Evolutionary conservation across 2,113 vertebrate genomes (phyloP).

Genomic region (Chaetodon auriga): DNA sequence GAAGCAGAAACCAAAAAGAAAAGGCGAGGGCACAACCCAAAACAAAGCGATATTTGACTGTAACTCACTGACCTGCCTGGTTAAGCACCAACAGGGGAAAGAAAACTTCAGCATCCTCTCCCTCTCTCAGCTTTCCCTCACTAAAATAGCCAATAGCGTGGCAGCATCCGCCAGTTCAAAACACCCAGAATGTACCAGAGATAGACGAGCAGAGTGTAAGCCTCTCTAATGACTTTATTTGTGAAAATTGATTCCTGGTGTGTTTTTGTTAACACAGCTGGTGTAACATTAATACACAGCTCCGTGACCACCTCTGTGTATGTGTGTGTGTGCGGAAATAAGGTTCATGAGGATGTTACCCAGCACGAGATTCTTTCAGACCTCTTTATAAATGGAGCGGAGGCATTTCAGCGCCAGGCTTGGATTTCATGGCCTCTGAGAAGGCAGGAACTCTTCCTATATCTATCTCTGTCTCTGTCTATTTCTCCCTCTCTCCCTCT

Average conservation of each 20-base stretch:
- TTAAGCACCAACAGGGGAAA: conserved; percentile 10
- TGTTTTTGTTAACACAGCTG: conserved; percentile 58
- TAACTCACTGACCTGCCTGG: conserved; percentile 48
- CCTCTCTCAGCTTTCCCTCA: conserved; percentile 55
- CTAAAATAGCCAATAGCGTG: conserved; percentile 43
- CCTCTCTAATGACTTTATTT: conserved; percentile 70
- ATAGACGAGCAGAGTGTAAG: conserved; percentile 43
- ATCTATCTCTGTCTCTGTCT: conserved; percentile 61
- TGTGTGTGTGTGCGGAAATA: conserved; percentile 3
- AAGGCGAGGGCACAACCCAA: conserved; percentile 28
- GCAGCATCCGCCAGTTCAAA: conserved; percentile 42
- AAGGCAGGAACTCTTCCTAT: conserved; percentile 53
- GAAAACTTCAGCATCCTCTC: conserved; percentile 46
- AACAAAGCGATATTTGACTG: conserved; percentile 64
- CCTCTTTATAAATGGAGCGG: conserved; percentile 69
- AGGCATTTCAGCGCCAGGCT: conserved; percentile 66
- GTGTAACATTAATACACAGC: conserved; percentile 54
- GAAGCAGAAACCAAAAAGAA: conserved; percentile 49
- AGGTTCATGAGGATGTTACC: conserved; percentile 52
- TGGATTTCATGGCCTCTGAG: conserved; percentile 76
- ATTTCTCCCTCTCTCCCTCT: conserved; percentile 59
- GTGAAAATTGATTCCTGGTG: conserved; percentile 63
- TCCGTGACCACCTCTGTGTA: conserved; percentile 26
- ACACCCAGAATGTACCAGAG: conserved; percentile 35
- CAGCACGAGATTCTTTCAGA: conserved; percentile 55